These are phyloP conservation scores for Auanema sp. DNA, from an alignment of 2,888 invertebrate species.

Conservation along the genomic window DNA sequence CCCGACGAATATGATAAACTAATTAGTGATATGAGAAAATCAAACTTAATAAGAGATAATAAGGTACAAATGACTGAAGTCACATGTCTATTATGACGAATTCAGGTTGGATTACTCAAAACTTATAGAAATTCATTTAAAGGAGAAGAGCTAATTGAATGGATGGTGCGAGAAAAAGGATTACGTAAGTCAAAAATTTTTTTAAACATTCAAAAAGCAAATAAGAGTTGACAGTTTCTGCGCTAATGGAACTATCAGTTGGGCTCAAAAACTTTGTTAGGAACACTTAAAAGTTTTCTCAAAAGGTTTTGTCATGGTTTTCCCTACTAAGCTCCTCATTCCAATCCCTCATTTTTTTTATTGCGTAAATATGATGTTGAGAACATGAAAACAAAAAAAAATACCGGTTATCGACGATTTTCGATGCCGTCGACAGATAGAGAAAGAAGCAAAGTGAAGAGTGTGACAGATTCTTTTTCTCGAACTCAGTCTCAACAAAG, in stretches of 20 bases:
- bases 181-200: constrained; percentile 59
- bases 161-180: constrained; percentile 64
- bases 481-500: no score
- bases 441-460: no score
- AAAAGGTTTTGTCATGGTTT: constrained; percentile 13
- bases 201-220: no score
- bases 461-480: no score
- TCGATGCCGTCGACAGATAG: no score
- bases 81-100: neutral
- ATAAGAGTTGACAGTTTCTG: neutral
- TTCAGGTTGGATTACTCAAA: constrained; percentile 54
- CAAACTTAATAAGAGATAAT: constrained; percentile 64
- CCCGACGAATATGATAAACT: constrained; percentile 42
- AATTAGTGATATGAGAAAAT: constrained; percentile 57
- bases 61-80: constrained; percentile 52
- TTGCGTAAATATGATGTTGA: no score
- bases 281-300: constrained; percentile 20
- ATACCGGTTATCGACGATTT: no score
- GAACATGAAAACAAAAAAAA: no score
- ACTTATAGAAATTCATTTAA: constrained; percentile 65
- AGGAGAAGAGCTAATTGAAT: constrained; percentile 66
- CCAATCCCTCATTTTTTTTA: no score
- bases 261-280: constrained; percentile 15
- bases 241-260: constrained; percentile 2
- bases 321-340: constrained; percentile 13